Conservation (phyloP, 2,888 invertebrate genomes). For the Ormyrus thymus region DNA sequence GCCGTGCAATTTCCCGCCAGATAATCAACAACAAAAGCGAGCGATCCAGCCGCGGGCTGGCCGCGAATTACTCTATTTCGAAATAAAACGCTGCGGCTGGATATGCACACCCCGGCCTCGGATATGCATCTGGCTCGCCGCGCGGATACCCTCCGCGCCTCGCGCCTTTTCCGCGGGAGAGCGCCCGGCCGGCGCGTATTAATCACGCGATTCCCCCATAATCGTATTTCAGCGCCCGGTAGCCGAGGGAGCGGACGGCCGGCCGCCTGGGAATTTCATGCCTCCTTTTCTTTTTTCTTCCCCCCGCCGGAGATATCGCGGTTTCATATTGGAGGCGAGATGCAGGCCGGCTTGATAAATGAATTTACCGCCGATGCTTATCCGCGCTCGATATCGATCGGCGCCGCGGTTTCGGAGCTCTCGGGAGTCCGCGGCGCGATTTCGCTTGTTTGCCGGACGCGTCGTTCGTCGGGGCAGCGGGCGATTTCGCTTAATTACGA, state of each 20-base stretch:
- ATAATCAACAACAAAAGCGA: no score
- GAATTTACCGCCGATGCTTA: conserved; percentile 28
- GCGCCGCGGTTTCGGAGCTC: neutral
- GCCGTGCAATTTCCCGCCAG: no score
- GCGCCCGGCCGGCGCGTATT: conserved; percentile 62
- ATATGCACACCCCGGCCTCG: no score
- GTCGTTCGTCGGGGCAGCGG: neutral
- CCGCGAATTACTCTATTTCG: no score
- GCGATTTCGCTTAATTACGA: neutral
- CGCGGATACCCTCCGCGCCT: no score
- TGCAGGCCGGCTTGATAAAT: conserved; percentile 13
- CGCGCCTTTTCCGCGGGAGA: no score
- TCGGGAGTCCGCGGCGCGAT: neutral
- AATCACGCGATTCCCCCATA: conserved; percentile 71
- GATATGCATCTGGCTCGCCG: no score
- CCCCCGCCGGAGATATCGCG: neutral
- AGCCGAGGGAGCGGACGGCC: conserved; percentile 46
- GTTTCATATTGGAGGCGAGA: conserved; percentile 23
- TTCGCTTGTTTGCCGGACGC: neutral
- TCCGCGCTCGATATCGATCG: neutral
- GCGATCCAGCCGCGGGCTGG: no score
- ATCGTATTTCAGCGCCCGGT: conserved; percentile 66
- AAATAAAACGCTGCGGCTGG: no score
- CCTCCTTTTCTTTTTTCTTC: neutral
- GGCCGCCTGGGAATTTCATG: conserved; percentile 34